These are phyloP conservation scores for Lottia gigantea DNA, from an alignment of 2,888 invertebrate species.

Conservation along the genomic window DNA sequence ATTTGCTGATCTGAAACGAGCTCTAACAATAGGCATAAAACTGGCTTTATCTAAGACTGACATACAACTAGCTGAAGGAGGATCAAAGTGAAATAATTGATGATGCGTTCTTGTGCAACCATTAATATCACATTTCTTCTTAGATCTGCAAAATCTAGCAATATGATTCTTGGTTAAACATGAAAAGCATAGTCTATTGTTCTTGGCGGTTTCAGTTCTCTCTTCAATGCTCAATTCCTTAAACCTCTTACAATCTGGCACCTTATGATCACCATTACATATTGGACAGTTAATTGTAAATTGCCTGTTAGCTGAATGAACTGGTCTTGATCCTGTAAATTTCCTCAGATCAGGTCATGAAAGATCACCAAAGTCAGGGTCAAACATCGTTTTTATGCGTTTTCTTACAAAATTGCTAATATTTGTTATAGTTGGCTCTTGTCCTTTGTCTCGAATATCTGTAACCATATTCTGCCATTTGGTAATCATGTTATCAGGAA, in stretches of 20 bases:
- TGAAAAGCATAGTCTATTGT: slow-evolving; percentile 15
- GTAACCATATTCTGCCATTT: slow-evolving; percentile 13
- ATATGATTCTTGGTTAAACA: slow-evolving; percentile 6
- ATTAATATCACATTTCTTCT: slow-evolving; percentile 9
- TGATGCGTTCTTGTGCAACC: slow-evolving; percentile 19
- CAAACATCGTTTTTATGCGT: slow-evolving; percentile 17
- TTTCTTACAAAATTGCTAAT: slow-evolving; percentile 20
- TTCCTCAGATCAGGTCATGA: not conserved
- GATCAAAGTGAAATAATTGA: slow-evolving; percentile 14
- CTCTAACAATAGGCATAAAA: slow-evolving; percentile 17
- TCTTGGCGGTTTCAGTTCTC: not conserved
- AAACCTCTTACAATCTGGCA: slow-evolving; percentile 15
- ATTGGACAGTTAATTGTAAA: slow-evolving; percentile 12
- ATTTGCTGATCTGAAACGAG: slow-evolving; percentile 12
- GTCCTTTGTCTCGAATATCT: slow-evolving; percentile 18
- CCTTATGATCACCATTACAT: slow-evolving; percentile 9
- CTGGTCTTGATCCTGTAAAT: not conserved
- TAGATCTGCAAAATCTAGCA: slow-evolving; percentile 11
- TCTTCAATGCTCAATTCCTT: not conserved
- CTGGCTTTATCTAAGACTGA: slow-evolving; percentile 13
- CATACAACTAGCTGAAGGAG: slow-evolving; percentile 5
- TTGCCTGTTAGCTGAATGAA: not conserved
- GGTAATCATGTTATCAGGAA: slow-evolving; percentile 16
- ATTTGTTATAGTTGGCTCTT: not conserved
- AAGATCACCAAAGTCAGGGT: slow-evolving; percentile 25